Evolutionary conservation across 2,113 vertebrate genomes (phyloP).

Genomic region (Rhagologus leucostigma): DNA sequence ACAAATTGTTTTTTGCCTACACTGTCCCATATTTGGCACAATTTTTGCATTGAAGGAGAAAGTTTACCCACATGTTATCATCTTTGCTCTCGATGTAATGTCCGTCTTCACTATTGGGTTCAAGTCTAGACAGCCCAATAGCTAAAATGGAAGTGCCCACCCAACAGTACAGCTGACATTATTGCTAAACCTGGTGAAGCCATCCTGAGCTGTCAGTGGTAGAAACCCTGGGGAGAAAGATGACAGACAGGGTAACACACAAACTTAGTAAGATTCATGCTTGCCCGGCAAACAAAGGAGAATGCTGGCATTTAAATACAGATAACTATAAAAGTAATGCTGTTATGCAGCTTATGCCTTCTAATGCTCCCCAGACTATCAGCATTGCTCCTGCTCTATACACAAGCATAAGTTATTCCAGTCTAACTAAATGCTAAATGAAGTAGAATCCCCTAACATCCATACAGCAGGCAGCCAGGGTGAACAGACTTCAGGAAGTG

Average conservation of each 20-base stretch:
- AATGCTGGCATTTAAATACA: neutral
- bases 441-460: neutral
- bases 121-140: neutral
- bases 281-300: neutral
- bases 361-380: neutral
- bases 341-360: neutral
- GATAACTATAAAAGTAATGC: neutral
- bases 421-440: neutral
- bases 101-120: neutral
- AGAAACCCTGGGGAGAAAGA: neutral
- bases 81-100: neutral
- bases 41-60: neutral
- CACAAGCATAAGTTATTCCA: neutral
- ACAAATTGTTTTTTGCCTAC: neutral
- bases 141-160: neutral
- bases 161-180: neutral
- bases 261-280: neutral
- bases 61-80: neutral
- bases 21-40: accelerated
- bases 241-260: neutral
- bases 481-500: neutral
- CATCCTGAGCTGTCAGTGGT: neutral
- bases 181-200: neutral
- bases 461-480: neutral
- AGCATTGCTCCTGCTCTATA: neutral